Evolutionary conservation across 2,888 invertebrate genomes (phyloP).

Genomic region (Metellina segmentata): DNA sequence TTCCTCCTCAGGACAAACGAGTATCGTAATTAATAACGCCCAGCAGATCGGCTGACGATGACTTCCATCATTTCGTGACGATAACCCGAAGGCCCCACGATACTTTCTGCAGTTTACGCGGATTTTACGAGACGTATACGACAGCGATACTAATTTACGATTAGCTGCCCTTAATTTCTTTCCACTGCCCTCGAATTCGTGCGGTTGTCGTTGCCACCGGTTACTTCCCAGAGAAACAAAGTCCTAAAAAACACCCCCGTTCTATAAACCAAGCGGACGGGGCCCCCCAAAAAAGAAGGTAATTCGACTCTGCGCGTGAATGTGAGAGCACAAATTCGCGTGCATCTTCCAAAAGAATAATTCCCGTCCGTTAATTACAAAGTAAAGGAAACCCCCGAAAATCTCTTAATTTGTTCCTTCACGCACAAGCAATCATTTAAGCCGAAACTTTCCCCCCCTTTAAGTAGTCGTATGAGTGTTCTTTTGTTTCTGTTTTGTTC

Average conservation of each 20-base stretch:
- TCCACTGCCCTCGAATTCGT: slow-evolving; percentile 13
- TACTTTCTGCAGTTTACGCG: slow-evolving; percentile 6
- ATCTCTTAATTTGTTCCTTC: slow-evolving; percentile 72
- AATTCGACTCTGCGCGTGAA: slow-evolving; percentile 33
- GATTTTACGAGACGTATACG: slow-evolving; percentile 54
- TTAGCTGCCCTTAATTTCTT: slow-evolving; percentile 40
- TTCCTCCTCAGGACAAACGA: not conserved
- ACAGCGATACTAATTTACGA: slow-evolving; percentile 49
- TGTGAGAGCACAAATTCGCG: slow-evolving; percentile 34
- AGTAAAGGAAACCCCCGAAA: slow-evolving; percentile 45
- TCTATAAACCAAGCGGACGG: not conserved
- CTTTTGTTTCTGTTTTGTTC: slow-evolving; percentile 61
- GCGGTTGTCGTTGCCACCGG: slow-evolving; percentile 41
- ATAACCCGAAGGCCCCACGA: slow-evolving; percentile 10
- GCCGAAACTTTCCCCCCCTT: slow-evolving; percentile 54
- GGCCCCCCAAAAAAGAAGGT: not conserved
- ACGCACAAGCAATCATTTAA: slow-evolving; percentile 68
- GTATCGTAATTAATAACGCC: not conserved
- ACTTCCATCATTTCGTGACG: slow-evolving; percentile 27
- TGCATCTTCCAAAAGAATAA: slow-evolving; percentile 41
- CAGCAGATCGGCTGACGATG: not conserved
- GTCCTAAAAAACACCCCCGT: not conserved
- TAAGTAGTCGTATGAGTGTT: slow-evolving; percentile 7
- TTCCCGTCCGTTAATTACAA: slow-evolving; percentile 68
- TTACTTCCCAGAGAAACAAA: slow-evolving; percentile 42